Conservation (phyloP, 2,113 vertebrate genomes). For the Poeciliopsis turrubarensis region DNA sequence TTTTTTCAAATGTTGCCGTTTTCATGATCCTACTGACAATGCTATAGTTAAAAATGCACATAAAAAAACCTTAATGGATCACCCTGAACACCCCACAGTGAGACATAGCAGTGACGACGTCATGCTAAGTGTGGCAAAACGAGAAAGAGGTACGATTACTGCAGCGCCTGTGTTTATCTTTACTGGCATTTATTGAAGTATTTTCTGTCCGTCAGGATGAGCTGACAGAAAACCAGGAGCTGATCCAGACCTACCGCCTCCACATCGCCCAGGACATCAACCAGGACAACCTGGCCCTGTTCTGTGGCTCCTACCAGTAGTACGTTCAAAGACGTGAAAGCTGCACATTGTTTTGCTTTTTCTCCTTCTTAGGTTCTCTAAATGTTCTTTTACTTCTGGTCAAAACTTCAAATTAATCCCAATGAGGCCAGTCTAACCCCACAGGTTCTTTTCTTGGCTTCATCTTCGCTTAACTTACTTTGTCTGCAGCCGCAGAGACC, state of each 20-base stretch:
- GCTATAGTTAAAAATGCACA: no score
- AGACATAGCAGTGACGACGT: not conserved
- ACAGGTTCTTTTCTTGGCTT: not conserved
- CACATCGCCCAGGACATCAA: constrained; percentile 98
- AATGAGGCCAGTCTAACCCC: not conserved
- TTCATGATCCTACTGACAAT: no score
- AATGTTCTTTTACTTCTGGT: not conserved
- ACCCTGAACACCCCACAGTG: not conserved
- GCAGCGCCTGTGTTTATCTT: not conserved
- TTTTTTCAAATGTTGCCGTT: no score
- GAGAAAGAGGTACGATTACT: not conserved
- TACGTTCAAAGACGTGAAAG: constrained; percentile 58
- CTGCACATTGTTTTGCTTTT: not conserved
- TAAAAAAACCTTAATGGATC: no score
- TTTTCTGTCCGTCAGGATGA: constrained; percentile 84
- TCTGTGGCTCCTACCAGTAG: constrained; percentile 93
- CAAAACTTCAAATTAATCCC: not conserved
- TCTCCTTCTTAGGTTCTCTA: not conserved
- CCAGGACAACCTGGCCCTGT: constrained; percentile 94
- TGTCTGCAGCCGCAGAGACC: constrained; percentile 87
- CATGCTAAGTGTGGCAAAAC: not conserved
- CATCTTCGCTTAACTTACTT: constrained; percentile 1
- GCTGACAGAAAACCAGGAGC: constrained; percentile 91
- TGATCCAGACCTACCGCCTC: constrained; percentile 96
- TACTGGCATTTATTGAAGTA: not conserved